Evolutionary conservation across 2,797 vertebrate species (phyloP).

Genomic region (Oreochromis mossambicus): DNA sequence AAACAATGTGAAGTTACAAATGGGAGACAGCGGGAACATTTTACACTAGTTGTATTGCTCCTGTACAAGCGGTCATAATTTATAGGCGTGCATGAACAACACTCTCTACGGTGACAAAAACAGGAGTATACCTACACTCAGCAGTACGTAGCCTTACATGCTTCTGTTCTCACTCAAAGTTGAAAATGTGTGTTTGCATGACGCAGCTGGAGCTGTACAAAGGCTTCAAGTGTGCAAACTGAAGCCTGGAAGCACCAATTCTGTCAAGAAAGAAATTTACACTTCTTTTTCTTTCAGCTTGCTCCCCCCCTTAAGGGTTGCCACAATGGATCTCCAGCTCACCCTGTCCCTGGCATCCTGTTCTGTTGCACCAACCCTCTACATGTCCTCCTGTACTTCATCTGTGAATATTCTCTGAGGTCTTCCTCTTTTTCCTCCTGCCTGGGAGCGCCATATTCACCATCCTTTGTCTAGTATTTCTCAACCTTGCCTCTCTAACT

Average conservation of each 20-base stretch:
- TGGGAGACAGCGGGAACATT: neutral
- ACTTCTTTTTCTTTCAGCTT: neutral
- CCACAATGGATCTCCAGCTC: neutral
- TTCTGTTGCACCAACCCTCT: neutral
- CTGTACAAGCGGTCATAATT: too few relatives aligned
- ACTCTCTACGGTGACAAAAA: neutral
- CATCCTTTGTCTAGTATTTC: neutral
- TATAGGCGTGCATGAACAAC: neutral
- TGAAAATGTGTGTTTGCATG: neutral
- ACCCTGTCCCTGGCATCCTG: neutral
- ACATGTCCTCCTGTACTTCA: neutral
- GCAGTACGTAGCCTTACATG: neutral
- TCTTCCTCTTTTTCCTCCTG: neutral
- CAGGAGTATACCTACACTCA: neutral
- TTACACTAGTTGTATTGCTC: neutral
- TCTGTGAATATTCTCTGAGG: neutral
- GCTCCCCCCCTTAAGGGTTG: neutral
- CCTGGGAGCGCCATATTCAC: rapidly evolving
- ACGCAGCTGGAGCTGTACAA: neutral
- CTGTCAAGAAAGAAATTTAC: neutral
- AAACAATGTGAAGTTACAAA: neutral
- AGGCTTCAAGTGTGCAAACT: neutral
- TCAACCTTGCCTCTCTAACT: neutral
- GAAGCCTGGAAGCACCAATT: rapidly evolving
- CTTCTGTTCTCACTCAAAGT: neutral